Base-by-base conservation (phyloP, 2,888 invertebrate species). In the Rhynchonema sp. region DNA sequence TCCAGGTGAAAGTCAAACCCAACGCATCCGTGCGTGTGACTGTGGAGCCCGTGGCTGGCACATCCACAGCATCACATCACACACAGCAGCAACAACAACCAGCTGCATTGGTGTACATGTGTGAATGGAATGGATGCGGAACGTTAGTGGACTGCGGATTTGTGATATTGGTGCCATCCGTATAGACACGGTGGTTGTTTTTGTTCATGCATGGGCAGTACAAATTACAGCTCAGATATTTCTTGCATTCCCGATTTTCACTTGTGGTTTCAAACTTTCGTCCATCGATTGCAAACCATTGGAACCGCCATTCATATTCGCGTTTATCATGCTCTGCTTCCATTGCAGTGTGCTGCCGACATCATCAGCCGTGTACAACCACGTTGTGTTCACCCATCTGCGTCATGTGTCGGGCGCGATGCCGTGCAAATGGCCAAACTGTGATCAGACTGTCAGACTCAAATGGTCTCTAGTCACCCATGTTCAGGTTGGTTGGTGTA, bases 401-500 rank as follows among this genome's bases (percentile, higher is more conserved):
- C 86, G 87, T 22, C 55, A 27, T 30, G 9, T 27, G 52, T 55
- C 66, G 27, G 82, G 83, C 30, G 87, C 88, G 72, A 83, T 86
- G 64, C 80, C 85, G 25, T 94, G 94, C 73, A 79, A 85, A 73
- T 94, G 94, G 94, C 67, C 70, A 38, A 70, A 70, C 28, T 75
- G 75, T 70, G 94, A 94, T 78, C 82, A 84, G 54, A 82, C 92
- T 74, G 85, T 86, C 60, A 77, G 94, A 60, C 84, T 86, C 72
- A 82, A 88, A 59, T 92, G 92, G 79, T 96, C 96, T 1, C 78
- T 96, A 46, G 87, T 94, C 82, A 94, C 96, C 62, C 98, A 98
- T 77, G 80, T 96, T 63, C 85, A 76, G 73, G 77, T 77, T n/a
- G n/a, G n/a, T n/a, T n/a, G n/a, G n/a, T n/a, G n/a, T n/a, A n/a